A percentile compares a stretch with the other conserved stretches of the same genome.
These are phyloP conservation scores for Heteractis magnifica DNA, from an alignment of 92 coral and sea anemone species.

Conservation along the genomic window DNA sequence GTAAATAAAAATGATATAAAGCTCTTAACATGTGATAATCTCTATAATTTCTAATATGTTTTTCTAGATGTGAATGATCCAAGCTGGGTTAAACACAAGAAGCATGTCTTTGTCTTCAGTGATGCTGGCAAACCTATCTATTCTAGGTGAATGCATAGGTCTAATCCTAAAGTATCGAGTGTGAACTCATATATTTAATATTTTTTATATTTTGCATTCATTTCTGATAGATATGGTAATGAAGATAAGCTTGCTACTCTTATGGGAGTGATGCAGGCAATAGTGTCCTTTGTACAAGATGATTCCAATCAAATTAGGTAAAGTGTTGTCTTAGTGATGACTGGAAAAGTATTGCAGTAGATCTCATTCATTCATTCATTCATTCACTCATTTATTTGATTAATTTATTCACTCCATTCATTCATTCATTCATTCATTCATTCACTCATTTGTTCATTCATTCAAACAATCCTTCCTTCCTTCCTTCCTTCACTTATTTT, in stretches of 20 bases:
- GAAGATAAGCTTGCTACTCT: constrained; percentile 96
- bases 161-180: too few relatives aligned
- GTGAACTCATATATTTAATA: too few relatives aligned
- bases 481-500: not conserved
- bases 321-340: not conserved
- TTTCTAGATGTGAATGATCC: constrained; percentile 87
- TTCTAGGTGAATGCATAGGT: constrained; percentile 64
- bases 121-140: constrained; percentile 98
- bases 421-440: too few relatives aligned
- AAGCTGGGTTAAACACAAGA: constrained; percentile 85
- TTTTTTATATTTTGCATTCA: not conserved
- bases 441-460: not conserved
- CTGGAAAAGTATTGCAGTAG: too few relatives aligned
- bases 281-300: constrained; percentile 89
- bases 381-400: too few relatives aligned
- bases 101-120: constrained; percentile 94
- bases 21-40: not conserved
- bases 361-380: too few relatives aligned
- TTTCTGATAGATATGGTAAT: constrained; percentile 73
- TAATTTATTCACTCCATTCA: too few relatives aligned
- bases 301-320: constrained; percentile 86
- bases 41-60: not conserved
- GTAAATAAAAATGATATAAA: too few relatives aligned
- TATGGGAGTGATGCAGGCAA: constrained; percentile 99
- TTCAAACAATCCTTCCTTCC: not conserved